Percentiles rank a stretch among this genome's conserved stretches.
phyloP scores from a whole-genome alignment of 2,113 vertebrate species.

The Nothoprocta pentlandii region DNA sequence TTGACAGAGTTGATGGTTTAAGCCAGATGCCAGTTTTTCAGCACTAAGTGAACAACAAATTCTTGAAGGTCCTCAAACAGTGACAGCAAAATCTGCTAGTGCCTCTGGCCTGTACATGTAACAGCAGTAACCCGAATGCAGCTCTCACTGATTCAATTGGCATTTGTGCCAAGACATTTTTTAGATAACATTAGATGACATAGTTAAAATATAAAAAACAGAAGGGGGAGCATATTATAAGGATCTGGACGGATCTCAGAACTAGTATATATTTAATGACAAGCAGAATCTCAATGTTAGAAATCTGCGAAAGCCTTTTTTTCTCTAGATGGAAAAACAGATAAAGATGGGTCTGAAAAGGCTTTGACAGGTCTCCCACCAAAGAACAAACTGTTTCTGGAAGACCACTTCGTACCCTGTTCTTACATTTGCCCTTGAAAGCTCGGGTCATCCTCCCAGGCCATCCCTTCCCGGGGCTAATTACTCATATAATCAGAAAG shows the following conservation, averaged over 20 bases:
- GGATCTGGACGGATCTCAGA: neutral
- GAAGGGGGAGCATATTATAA: neutral
- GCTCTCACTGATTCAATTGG: neutral
- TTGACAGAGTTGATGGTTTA: neutral
- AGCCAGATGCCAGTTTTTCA: neutral
- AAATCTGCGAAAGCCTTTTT: neutral
- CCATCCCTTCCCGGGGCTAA: neutral
- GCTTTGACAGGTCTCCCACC: neutral
- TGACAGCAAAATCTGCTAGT: neutral
- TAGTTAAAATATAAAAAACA: neutral
- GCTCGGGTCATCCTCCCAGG: neutral
- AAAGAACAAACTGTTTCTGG: neutral
- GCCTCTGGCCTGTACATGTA: rapidly evolving
- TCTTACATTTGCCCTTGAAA: neutral
- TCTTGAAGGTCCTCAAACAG: neutral
- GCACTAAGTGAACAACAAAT: neutral
- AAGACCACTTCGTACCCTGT: neutral
- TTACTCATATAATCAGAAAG: neutral
- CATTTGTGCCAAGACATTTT: neutral
- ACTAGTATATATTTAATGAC: neutral
- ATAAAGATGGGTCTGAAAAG: neutral
- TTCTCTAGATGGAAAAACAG: neutral
- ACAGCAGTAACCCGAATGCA: neutral
- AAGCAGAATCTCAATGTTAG: neutral
- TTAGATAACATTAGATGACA: neutral